A percentile compares a stretch with the other conserved stretches of the same genome.
These are phyloP conservation scores for Semaprochilodus insignis DNA, from an alignment of 2,797 vertebrate genomes.

Conservation along the genomic window DNA sequence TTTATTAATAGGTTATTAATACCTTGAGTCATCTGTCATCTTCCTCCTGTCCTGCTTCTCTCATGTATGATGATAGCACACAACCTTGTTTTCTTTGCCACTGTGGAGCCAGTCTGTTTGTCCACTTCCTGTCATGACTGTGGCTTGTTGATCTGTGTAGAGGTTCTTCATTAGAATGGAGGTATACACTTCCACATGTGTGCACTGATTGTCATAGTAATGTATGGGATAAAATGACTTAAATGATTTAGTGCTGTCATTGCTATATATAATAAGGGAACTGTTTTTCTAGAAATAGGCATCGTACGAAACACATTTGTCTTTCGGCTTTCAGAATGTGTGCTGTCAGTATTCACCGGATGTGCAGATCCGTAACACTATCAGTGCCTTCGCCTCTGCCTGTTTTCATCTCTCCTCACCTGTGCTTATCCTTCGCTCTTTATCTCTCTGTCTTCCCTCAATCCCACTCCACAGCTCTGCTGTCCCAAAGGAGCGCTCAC, in stretches of 20 bases:
- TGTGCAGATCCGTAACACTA: conserved; percentile 16
- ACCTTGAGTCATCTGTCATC: no score
- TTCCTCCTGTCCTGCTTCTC: no score
- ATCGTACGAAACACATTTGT: neutral
- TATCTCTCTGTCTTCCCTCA: conserved; percentile 20
- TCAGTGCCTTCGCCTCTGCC: conserved; percentile 25
- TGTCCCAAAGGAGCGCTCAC: conserved; percentile 44
- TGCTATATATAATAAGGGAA: conserved; percentile 14
- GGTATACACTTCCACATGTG: neutral
- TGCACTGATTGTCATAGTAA: neutral
- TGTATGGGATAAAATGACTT: neutral
- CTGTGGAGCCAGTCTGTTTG: no score
- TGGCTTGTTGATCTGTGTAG: no score
- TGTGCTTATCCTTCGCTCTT: conserved; percentile 29
- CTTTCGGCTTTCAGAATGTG: conserved; percentile 11
- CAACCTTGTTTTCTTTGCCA: no score
- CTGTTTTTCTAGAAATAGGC: neutral
- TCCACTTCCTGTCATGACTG: no score
- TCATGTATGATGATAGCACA: no score
- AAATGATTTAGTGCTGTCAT: neutral
- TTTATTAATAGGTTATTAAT: no score
- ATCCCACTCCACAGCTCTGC: conserved; percentile 10
- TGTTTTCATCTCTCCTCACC: conserved; percentile 35
- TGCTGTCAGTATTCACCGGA: conserved; percentile 21
- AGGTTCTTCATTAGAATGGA: no score